These are phyloP conservation scores for Champsocephalus esox DNA, from an alignment of 2,797 vertebrate species.

Conservation along the genomic window DNA sequence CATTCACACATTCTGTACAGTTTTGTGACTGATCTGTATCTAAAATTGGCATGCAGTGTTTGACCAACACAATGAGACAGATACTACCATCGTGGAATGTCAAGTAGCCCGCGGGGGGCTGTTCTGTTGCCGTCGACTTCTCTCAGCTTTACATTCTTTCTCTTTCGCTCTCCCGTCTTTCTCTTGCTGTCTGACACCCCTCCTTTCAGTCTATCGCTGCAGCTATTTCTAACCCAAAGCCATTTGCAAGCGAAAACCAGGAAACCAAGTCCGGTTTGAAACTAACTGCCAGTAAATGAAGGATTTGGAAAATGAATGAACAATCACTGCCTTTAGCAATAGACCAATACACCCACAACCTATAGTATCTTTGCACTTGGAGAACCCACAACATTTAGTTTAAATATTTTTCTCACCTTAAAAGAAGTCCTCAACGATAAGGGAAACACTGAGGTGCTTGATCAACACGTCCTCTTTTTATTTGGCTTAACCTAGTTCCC, in stretches of 20 bases:
- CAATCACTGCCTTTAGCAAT: neutral
- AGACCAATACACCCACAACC: neutral
- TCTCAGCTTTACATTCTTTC: conserved; percentile 30
- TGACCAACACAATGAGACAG: conserved; percentile 33
- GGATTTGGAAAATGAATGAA: neutral
- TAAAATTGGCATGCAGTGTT: neutral
- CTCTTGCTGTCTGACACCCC: conserved; percentile 29
- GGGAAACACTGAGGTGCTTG: neutral
- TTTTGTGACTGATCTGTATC: neutral
- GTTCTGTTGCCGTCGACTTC: conserved; percentile 27
- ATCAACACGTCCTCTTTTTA: neutral
- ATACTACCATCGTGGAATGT: conserved; percentile 48
- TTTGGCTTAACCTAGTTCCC: neutral
- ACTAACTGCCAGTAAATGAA: conserved; percentile 1
- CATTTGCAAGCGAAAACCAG: conserved; percentile 11
- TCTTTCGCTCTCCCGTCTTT: conserved; percentile 18
- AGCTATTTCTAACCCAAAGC: conserved; percentile 16
- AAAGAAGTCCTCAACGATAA: neutral
- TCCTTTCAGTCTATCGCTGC: conserved; percentile 30
- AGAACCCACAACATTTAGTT: neutral
- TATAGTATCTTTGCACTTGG: neutral
- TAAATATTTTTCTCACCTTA: neutral
- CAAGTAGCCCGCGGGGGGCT: conserved; percentile 37
- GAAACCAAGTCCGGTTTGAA: conserved; percentile 11
- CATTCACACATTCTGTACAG: neutral